Evolutionary conservation across 2,113 vertebrate species (phyloP), one percentile per base, ranked within the genome.

Genomic region (Burhinus oedicnemus): DNA sequence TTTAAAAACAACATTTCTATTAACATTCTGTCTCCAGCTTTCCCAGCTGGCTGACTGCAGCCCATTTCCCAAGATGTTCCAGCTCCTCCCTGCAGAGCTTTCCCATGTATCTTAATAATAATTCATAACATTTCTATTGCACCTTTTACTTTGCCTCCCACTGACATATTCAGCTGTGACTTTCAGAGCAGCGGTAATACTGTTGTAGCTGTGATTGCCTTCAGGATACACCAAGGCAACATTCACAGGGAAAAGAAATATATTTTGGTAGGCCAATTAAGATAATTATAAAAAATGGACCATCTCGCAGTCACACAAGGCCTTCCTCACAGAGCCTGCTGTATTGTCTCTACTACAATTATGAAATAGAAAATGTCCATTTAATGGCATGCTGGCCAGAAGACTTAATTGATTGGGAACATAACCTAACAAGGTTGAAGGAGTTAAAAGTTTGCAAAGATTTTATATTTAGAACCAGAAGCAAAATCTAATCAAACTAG

Each of bases 1-100:
- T 92, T 92, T 82, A 91, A 84, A 96, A 97, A 95, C 85, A 96
- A 80, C 93, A 87, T 96, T 97, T 97, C 86, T 95, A 97, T 96
- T 95, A 96, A 79, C 95, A 85, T 97, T 89, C 92, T 94, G 91
- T 93, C 96, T 95, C 90, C 80, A 82, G 77, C 77, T 86, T 95
- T 97, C 96, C 95, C 94, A 95, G 89, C 78, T 95, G 93, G 89
- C 87, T 94, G 94, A 87, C 81, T 91, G 57, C 89, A 94, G 84
- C 82, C 74, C 83, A 79, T 94, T 94, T 95, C 92, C 91, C 95
- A 84, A 79, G 95, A 96, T 87, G 91, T 92, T 95, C 86, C 70
- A 76, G 62, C 57, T 93, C 94, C 83, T 95, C 94, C 94, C 93
- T 80, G 87, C 81, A 94, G 94, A 97, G 93, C 81, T 92, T 70